phyloP scores from a whole-genome alignment of 2,888 invertebrate genomes.

The Macroteleia sp. region DNA sequence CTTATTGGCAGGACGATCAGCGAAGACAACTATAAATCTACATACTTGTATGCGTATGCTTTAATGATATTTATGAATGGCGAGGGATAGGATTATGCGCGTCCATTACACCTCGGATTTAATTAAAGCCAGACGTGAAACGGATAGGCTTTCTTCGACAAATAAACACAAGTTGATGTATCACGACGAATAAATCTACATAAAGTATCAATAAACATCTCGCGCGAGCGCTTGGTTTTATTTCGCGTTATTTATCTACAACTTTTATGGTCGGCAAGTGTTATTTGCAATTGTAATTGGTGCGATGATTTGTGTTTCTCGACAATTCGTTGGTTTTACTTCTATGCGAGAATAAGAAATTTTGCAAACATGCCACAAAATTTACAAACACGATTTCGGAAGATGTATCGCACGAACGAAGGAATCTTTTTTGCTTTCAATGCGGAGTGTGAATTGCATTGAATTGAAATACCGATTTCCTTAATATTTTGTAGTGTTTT shows the following conservation, averaged over 20 bases:
- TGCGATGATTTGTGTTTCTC: slow-evolving; percentile 39
- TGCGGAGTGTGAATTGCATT: no score
- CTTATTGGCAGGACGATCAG: slow-evolving; percentile 55
- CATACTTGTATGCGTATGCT: slow-evolving; percentile 16
- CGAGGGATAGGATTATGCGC: slow-evolving; percentile 57
- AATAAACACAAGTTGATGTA: slow-evolving; percentile 46
- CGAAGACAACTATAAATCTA: slow-evolving; percentile 65
- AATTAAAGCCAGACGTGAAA: slow-evolving; percentile 53
- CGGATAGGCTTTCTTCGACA: slow-evolving; percentile 36
- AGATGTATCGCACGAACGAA: no score
- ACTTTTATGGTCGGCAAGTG: slow-evolving; percentile 33
- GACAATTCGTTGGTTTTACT: slow-evolving; percentile 13
- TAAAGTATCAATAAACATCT: slow-evolving; percentile 55
- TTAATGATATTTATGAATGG: no score
- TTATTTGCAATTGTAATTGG: slow-evolving; percentile 52
- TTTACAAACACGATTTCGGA: slow-evolving; percentile 23
- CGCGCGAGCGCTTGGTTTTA: slow-evolving; percentile 20
- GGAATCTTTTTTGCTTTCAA: no score
- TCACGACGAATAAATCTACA: slow-evolving; percentile 53
- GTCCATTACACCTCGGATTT: slow-evolving; percentile 59
- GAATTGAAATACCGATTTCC: no score
- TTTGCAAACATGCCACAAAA: slow-evolving; percentile 15
- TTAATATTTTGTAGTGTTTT: no score
- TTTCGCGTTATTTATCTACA: slow-evolving; percentile 46
- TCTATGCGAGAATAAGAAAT: neutral